Evolutionary conservation across 2,888 invertebrate species (phyloP), one percentile per base, ranked within the genome.

Genomic region (Chrysolina americana): DNA sequence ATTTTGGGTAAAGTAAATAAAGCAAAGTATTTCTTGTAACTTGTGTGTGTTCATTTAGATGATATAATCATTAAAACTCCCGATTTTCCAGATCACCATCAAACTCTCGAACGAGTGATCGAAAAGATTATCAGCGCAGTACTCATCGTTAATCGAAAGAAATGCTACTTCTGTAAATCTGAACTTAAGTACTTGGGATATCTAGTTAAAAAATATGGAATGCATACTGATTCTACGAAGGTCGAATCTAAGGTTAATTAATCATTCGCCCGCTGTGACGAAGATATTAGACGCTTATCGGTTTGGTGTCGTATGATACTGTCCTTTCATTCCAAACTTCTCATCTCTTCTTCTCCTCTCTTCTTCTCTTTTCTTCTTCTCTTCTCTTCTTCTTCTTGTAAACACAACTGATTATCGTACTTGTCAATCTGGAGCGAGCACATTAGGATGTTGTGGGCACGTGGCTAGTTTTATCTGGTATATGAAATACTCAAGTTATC

Each of bases 261-360:
- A 17, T 23, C 66, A 23, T 19, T 48, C 13, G 47, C 66, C 10
- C 41, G 36, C 9, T 65, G 41, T 15, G 65, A 48, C 15, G 48
- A 41, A n/a, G 64, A 71, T 13, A 36, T 74, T 11, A 41, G 71
- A 13, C 53, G 70, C 8, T 56, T 74, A 48, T 75, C 50, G 81
- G 81, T 2, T 69, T 76, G 28, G 66, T 76, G 1, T 78, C 80
- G n/a, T n/a, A 1, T 82, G 79, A 76, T 82, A 81, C 63, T 71
- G 81, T 9, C 70, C 78, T 41, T 82, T 81, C 44, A 66, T 81
- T 11, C 65, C 72, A 6, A 47, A 77, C 65, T 81, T 81, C 69
- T 74, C 80, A 0, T 69, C 65, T 41, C 50, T n/a, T n/a, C n/a
- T n/a, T n/a, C n/a, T n/a, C n/a, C n/a, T n/a, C n/a, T n/a, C n/a